Conservation (phyloP, 2,113 vertebrate genomes). For the Brienomyrus longianalis region DNA sequence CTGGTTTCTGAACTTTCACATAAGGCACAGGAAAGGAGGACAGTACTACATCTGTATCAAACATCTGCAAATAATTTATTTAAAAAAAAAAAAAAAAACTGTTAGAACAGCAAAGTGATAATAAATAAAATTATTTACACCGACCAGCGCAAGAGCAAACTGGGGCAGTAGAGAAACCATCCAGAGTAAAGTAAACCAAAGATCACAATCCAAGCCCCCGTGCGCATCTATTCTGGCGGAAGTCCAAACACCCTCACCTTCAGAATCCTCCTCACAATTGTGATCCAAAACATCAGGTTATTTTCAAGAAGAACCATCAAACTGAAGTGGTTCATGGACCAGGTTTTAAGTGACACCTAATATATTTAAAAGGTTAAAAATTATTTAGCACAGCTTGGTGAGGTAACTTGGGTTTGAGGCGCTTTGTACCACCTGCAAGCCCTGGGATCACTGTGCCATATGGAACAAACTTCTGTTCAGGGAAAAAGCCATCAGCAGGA, state of each 20-base stretch:
- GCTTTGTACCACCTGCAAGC: not conserved
- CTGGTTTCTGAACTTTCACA: not conserved
- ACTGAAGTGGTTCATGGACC: not conserved
- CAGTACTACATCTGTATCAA: conserved; percentile 13
- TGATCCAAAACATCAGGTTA: not conserved
- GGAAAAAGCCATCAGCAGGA: not conserved
- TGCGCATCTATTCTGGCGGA: not conserved
- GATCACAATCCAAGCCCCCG: not conserved
- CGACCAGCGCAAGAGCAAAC: not conserved
- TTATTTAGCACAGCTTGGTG: not conserved
- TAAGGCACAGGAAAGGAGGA: not conserved
- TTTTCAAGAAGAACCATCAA: not conserved
- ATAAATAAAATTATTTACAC: conserved; percentile 24
- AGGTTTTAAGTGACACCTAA: not conserved
- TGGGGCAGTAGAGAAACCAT: not conserved
- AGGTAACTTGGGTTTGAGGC: not conserved
- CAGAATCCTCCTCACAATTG: not conserved
- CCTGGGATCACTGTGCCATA: not conserved
- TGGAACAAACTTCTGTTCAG: not conserved
- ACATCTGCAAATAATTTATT: conserved; percentile 30
- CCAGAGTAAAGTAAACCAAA: not conserved
- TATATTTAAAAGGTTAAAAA: not conserved
- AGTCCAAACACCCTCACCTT: not conserved
- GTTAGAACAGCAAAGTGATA: conserved; percentile 24
- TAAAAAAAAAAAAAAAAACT: conserved; percentile 30